phyloP scores from a whole-genome alignment of 2,797 vertebrate species.

The Todus mexicanus region DNA sequence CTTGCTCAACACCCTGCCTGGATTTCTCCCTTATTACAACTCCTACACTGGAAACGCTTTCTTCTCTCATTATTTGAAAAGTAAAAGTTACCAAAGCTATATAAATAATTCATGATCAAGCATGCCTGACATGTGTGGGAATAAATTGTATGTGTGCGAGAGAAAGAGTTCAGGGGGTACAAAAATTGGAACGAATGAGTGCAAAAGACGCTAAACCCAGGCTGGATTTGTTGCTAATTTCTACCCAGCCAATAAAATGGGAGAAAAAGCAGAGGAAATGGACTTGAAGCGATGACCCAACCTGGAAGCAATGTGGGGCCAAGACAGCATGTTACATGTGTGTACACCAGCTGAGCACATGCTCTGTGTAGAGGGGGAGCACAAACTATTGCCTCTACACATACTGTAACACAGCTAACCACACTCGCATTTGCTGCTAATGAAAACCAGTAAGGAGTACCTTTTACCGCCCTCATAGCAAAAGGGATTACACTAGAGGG shows the following conservation, averaged over 20 bases:
- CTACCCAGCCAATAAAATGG: neutral
- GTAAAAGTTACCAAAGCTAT: constrained; percentile 23
- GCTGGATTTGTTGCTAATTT: constrained; percentile 24
- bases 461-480: neutral
- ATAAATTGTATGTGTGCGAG: constrained; percentile 2
- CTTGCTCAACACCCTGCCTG: constrained; percentile 15
- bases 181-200: constrained; percentile 41
- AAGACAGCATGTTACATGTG: neutral
- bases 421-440: neutral
- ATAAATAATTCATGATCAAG: constrained; percentile 58
- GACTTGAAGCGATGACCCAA: neutral
- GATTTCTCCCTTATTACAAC: constrained; percentile 34
- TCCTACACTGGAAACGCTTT: constrained; percentile 46
- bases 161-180: constrained; percentile 13
- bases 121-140: constrained; percentile 39
- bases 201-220: neutral
- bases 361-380: neutral
- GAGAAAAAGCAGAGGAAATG: neutral
- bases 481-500: neutral
- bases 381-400: neutral
- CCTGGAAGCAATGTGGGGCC: constrained; percentile 47
- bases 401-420: neutral
- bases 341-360: neutral
- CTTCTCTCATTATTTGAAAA: constrained; percentile 40
- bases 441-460: neutral